A percentile compares a stretch with the other conserved stretches of the same genome.
Evolutionary conservation across 2,888 invertebrate genomes (phyloP).

Genomic region (Ormyrus pomaceus): DNA sequence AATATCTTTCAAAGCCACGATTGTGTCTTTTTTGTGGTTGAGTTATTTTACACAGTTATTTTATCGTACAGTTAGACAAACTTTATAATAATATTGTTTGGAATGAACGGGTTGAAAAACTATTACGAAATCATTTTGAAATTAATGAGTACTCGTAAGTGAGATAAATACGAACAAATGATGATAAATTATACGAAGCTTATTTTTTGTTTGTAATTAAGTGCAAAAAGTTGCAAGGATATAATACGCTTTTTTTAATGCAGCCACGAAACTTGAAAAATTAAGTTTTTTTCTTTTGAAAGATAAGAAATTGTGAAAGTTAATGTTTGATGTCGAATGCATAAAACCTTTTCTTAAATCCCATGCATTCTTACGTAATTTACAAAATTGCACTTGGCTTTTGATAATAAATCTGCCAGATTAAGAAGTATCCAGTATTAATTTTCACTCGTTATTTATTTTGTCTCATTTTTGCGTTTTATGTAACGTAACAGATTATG

Average conservation of each 20-base stretch:
- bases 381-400: constrained; percentile 19
- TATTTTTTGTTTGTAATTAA: constrained; percentile 6
- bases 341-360: constrained; percentile 2
- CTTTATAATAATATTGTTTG: too few species aligned
- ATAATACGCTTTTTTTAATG: constrained; percentile 18
- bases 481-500: background rate
- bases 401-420: constrained; percentile 17
- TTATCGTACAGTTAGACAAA: too few species aligned
- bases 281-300: constrained; percentile 21
- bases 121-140: too few species aligned
- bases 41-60: too few species aligned
- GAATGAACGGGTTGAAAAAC: background rate
- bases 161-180: too few species aligned
- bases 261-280: constrained; percentile 11
- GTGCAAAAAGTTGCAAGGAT: constrained; percentile 2
- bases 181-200: background rate
- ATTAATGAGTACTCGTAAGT: too few species aligned
- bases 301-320: constrained; percentile 38
- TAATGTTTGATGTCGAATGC: constrained; percentile 8
- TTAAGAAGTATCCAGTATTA: background rate
- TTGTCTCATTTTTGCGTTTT: background rate
- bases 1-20: too few species aligned
- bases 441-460: constrained; percentile 13
- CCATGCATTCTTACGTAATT: constrained; percentile 9
- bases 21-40: too few species aligned